phyloP scores from a whole-genome alignment of 2,797 vertebrate genomes.

The Florisuga fusca region DNA sequence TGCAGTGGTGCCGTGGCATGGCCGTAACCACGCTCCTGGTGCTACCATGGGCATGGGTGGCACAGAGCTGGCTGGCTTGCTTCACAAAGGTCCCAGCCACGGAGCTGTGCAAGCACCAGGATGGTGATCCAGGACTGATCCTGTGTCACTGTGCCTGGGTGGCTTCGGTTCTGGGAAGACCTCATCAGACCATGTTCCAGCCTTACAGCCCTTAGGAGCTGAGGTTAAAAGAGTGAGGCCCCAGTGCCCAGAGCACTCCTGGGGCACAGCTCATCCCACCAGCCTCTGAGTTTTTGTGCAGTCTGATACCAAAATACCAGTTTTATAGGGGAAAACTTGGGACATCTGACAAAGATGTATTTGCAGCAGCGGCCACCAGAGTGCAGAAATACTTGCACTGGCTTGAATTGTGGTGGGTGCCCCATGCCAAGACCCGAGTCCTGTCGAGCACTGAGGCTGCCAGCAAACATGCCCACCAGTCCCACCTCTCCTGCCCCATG shows the following conservation, averaged over 20 bases:
- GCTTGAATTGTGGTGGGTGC: background rate
- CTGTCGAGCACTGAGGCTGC: accelerated
- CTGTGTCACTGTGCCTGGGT: background rate
- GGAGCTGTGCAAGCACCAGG: background rate
- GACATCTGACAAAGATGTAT: background rate
- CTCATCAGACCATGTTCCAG: background rate
- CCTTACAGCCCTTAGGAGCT: background rate
- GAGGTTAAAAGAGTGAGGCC: background rate
- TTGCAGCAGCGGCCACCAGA: background rate
- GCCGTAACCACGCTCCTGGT: background rate
- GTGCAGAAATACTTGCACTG: background rate
- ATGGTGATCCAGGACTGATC: background rate
- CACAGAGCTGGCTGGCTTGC: accelerated
- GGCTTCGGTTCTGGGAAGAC: background rate
- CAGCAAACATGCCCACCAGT: background rate
- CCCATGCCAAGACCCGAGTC: background rate
- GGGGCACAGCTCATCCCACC: background rate
- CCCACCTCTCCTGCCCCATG: background rate
- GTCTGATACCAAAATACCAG: background rate
- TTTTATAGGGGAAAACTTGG: background rate
- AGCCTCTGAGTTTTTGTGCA: background rate
- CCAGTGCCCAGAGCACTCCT: background rate
- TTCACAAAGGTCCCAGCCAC: background rate
- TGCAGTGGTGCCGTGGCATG: accelerated
- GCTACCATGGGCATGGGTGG: accelerated